Conservation (phyloP, 2,113 vertebrate species). For the Hippocampus comes region DNA sequence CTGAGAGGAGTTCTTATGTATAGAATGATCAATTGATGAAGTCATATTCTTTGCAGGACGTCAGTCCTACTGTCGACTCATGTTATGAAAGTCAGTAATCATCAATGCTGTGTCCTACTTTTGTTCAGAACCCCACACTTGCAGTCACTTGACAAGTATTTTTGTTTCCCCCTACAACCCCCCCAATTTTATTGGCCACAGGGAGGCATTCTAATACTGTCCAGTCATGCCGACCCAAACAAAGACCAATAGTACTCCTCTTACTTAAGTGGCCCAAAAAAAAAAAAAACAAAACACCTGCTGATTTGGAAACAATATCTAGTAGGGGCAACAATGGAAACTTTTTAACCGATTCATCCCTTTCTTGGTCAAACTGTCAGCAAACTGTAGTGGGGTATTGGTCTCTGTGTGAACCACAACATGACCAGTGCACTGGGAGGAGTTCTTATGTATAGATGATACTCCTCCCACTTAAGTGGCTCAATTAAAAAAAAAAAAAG, state of each 20-base stretch:
- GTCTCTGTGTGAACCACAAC: background rate
- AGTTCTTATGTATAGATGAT: no score
- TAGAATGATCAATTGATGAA: background rate
- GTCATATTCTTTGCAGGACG: background rate
- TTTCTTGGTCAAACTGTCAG: background rate
- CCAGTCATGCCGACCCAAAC: no score
- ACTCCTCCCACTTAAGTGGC: no score
- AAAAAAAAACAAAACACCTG: background rate
- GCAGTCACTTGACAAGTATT: no score
- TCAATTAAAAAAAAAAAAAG: no score
- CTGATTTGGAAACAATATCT: background rate
- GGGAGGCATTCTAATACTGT: no score
- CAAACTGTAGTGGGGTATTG: background rate
- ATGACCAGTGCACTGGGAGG: background rate
- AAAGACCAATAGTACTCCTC: no score
- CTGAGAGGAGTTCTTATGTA: background rate
- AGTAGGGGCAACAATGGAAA: background rate
- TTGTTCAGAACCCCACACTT: background rate
- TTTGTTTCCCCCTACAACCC: no score
- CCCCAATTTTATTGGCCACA: no score
- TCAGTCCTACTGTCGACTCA: background rate
- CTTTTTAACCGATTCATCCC: background rate
- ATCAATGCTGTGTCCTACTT: background rate
- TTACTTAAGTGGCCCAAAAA: no score
- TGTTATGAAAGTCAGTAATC: background rate